A percentile compares a stretch with the other conserved stretches of the same genome.
These are phyloP conservation scores for Engystomops pustulosus DNA, from an alignment of 2,113 vertebrate species.

Conservation along the genomic window DNA sequence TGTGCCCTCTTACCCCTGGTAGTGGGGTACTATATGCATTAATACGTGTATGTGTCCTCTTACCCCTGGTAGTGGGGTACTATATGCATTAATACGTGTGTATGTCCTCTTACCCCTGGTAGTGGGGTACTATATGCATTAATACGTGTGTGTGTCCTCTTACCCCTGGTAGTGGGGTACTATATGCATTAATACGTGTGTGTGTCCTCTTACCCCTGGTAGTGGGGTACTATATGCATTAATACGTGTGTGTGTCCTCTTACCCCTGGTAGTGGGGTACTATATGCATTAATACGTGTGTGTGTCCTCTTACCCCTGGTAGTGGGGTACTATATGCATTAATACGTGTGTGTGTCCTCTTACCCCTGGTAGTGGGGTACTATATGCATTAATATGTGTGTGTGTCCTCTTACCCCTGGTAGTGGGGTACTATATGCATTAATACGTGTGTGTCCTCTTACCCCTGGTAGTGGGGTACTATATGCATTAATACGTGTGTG, in stretches of 20 bases:
- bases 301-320: neutral
- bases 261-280: neutral
- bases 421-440: neutral
- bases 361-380: neutral
- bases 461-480: neutral
- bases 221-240: neutral
- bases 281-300: neutral
- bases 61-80: neutral
- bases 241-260: neutral
- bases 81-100: neutral
- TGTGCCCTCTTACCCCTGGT: neutral
- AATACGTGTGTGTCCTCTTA: neutral
- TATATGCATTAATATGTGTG: neutral
- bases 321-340: neutral
- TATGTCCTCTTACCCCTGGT: neutral
- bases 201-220: neutral
- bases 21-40: neutral
- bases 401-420: neutral
- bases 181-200: neutral
- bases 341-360: neutral
- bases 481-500: neutral
- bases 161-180: neutral
- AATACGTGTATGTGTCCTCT: neutral
- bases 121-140: neutral
- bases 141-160: neutral